These are phyloP conservation scores for Petrocephalus microphthalmus DNA, from an alignment of 2,113 vertebrate species.

Conservation along the genomic window DNA sequence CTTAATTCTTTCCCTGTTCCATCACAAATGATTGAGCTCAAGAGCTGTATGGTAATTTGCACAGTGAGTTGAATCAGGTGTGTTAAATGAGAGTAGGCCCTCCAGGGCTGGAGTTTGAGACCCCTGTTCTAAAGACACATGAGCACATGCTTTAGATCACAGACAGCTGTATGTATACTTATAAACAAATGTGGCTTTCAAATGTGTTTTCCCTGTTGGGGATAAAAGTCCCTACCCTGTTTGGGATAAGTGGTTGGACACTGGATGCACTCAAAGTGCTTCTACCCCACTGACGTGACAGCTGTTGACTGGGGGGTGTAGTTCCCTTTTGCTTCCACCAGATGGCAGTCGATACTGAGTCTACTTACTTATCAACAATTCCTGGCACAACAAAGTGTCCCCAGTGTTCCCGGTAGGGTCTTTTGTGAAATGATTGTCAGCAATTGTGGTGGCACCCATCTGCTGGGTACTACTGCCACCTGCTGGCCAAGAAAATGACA, in stretches of 20 bases:
- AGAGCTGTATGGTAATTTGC: too few relatives aligned
- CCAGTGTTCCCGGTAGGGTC: background rate
- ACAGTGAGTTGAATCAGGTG: too few relatives aligned
- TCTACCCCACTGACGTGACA: background rate
- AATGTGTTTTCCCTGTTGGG: background rate
- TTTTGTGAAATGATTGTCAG: background rate
- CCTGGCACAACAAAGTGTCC: background rate
- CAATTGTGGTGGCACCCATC: background rate
- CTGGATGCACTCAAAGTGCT: background rate
- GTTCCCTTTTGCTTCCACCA: background rate
- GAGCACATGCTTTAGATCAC: background rate
- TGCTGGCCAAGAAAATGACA: background rate
- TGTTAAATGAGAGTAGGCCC: too few relatives aligned
- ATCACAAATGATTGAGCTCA: too few relatives aligned
- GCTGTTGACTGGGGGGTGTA: background rate
- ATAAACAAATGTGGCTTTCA: background rate
- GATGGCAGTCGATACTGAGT: background rate
- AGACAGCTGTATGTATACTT: background rate
- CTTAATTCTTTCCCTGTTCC: too few relatives aligned
- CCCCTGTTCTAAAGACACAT: background rate
- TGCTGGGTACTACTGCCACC: background rate
- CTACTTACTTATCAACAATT: background rate
- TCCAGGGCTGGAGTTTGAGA: too few relatives aligned
- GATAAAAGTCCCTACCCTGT: background rate
- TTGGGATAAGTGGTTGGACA: background rate